These are phyloP conservation scores for Rhamnusium bicolor DNA, from an alignment of 2,888 invertebrate genomes.

Conservation along the genomic window DNA sequence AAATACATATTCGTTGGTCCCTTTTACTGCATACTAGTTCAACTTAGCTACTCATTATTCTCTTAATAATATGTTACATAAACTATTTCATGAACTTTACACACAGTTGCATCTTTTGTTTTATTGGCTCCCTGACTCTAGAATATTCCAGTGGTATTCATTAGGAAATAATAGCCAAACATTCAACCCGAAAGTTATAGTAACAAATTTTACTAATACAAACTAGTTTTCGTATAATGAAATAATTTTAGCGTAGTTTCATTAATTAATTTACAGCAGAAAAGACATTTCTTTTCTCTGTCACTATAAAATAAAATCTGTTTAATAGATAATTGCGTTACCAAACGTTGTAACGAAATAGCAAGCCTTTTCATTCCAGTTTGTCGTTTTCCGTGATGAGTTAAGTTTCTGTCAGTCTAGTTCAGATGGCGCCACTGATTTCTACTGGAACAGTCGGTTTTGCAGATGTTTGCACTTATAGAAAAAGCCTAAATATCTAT, in stretches of 20 bases:
- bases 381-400: no score
- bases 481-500: no score
- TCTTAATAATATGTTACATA: not conserved
- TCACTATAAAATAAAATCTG: no score
- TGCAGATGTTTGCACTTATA: no score
- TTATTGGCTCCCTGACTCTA: not conserved
- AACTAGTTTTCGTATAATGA: not conserved
- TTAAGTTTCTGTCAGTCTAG: no score
- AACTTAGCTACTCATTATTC: not conserved
- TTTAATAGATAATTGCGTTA: no score
- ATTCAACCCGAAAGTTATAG: not conserved
- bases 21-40: not conserved
- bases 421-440: no score
- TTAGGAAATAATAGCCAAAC: not conserved
- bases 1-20: not conserved
- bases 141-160: not conserved
- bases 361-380: no score
- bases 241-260: not conserved
- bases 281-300: no score
- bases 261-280: no score
- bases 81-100: constrained; percentile 1
- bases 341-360: no score
- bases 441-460: no score
- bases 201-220: not conserved
- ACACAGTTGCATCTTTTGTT: not conserved